Conservation (phyloP, 1,140 invertebrate genomes). For the Sarcophaga bullata region DNA sequence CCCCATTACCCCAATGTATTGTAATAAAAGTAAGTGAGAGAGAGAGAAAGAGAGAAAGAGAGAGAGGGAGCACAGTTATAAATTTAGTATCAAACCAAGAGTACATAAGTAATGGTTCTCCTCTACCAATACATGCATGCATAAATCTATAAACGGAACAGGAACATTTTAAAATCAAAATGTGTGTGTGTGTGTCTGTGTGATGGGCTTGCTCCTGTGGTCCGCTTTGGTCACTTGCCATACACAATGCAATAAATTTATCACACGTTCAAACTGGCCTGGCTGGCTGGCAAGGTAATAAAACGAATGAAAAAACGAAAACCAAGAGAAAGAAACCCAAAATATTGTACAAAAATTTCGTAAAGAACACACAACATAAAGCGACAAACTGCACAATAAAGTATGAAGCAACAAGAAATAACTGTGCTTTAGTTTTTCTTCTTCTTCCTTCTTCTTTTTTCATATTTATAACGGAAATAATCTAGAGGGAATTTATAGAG, state of each 20-base stretch:
- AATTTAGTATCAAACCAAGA: no score
- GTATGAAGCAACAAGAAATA: background rate
- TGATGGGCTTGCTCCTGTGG: no score
- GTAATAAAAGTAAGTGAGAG: background rate
- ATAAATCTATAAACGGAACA: no score
- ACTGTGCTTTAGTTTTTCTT: background rate
- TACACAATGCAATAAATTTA: conserved; percentile 32
- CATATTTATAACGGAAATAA: conserved; percentile 21
- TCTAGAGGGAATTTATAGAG: conserved; percentile 31
- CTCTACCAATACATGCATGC: no score
- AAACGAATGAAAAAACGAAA: background rate
- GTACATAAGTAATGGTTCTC: no score
- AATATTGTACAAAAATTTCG: conserved; percentile 2
- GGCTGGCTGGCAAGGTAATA: no score
- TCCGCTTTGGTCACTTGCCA: conserved; percentile 30
- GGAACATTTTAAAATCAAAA: no score
- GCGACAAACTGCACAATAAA: no score
- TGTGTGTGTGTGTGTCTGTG: no score
- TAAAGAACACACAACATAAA: background rate
- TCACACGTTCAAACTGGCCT: conserved; percentile 25
- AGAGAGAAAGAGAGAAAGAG: no score
- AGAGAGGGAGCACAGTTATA: no score
- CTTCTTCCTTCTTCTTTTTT: background rate
- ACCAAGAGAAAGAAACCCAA: conserved; percentile 19
- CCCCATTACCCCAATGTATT: conserved; percentile 6